phyloP scores from a whole-genome alignment of 2,113 vertebrate genomes.

The Narcine bancroftii region DNA sequence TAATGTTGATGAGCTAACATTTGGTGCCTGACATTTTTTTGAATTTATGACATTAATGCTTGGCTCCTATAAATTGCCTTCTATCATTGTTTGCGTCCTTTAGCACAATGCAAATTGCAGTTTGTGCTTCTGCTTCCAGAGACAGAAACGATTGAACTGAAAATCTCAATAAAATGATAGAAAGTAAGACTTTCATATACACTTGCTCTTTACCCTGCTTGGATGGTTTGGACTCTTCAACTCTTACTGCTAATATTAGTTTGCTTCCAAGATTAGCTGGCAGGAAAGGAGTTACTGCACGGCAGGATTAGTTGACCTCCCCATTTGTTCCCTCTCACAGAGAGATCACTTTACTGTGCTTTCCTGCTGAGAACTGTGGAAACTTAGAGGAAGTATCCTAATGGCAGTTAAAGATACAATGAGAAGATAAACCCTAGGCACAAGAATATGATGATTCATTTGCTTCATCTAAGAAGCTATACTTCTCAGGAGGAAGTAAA shows the following conservation, averaged over 20 bases:
- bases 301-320: background rate
- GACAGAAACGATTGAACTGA: background rate
- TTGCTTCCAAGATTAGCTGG: background rate
- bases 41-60: constrained; percentile 34
- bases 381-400: background rate
- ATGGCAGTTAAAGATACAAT: background rate
- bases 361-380: background rate
- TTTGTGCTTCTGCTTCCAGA: background rate
- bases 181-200: background rate
- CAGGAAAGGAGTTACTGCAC: background rate
- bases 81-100: background rate
- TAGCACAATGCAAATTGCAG: background rate
- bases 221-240: background rate
- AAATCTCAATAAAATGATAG: background rate
- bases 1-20: constrained; percentile 29
- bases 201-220: background rate
- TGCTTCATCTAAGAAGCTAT: background rate
- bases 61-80: constrained; percentile 6
- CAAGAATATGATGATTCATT: background rate
- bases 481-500: background rate
- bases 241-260: background rate
- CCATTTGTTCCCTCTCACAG: background rate
- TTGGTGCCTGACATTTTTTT: background rate
- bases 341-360: background rate
- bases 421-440: background rate